These are phyloP conservation scores for Bimastos eiseni DNA, from an alignment of 2,888 invertebrate genomes.

Conservation along the genomic window DNA sequence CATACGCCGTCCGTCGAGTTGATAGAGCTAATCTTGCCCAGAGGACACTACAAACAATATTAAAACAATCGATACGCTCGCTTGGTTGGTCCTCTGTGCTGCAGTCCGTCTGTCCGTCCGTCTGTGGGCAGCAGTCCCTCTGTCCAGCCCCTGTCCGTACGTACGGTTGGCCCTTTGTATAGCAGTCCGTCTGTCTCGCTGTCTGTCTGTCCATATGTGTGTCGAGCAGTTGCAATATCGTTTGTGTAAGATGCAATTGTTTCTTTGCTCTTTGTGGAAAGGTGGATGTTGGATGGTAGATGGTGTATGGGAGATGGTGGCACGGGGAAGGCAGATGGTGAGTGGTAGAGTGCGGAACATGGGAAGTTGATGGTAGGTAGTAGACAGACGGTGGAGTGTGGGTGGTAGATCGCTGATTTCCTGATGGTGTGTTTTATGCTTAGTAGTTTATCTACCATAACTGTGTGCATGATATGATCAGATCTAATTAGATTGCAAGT, in stretches of 20 bases:
- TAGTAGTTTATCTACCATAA: neutral
- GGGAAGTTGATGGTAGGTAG: neutral
- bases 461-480: too few relatives aligned
- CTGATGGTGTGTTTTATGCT: neutral
- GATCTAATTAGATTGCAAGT: neutral
- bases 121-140: neutral
- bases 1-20: neutral
- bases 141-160: neutral
- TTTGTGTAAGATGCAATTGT: neutral
- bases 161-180: neutral
- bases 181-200: neutral
- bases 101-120: neutral
- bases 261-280: neutral
- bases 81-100: neutral
- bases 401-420: neutral
- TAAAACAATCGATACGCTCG: slow-evolving; percentile 23
- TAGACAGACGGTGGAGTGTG: neutral
- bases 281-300: neutral
- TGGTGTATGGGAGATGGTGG: neutral
- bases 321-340: neutral
- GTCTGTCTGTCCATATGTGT: neutral
- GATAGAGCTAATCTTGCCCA: slow-evolving; percentile 19
- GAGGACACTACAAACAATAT: slow-evolving; percentile 19
- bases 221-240: neutral
- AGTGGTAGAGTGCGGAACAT: neutral